Percentiles rank a stretch among this genome's conserved stretches.
phyloP scores from a whole-genome alignment of 2,888 invertebrate genomes.

The Ochlodes sylvanus region DNA sequence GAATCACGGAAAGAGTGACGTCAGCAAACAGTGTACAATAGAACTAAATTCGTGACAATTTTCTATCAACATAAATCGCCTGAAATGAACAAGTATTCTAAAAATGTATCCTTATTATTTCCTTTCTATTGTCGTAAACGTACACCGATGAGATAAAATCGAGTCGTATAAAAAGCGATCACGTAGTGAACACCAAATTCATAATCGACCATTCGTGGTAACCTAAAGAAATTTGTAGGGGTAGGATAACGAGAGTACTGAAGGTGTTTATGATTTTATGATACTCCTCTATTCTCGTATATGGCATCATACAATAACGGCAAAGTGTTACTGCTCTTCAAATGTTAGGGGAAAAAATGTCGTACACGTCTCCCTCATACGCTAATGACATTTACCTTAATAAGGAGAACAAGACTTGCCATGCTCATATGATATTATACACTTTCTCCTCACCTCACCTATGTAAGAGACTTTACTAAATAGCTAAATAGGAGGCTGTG shows the following conservation, averaged over 20 bases:
- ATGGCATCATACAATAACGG: conserved; percentile 73
- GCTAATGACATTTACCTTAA: conserved; percentile 68
- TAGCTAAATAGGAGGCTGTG: no score
- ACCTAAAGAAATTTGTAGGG: conserved; percentile 63
- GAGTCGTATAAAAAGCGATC: conserved; percentile 54
- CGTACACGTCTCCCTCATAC: conserved; percentile 58
- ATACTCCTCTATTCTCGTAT: conserved; percentile 68
- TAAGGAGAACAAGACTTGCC: conserved; percentile 50
- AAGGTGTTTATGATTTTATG: conserved; percentile 77
- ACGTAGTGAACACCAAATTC: conserved; percentile 66
- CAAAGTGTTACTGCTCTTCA: conserved; percentile 67
- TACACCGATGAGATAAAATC: conserved; percentile 47
- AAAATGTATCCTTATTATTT: conserved; percentile 20
- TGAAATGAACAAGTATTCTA: background rate
- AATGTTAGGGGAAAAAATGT: conserved; percentile 60
- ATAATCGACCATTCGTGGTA: conserved; percentile 63
- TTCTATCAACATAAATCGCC: background rate
- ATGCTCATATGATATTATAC: conserved; percentile 40
- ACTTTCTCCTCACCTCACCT: no score
- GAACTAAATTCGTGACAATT: background rate
- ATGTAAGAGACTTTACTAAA: no score
- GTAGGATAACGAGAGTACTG: conserved; percentile 58
- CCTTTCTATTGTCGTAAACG: conserved; percentile 26
- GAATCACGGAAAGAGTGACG: background rate
- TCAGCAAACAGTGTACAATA: background rate